Percentiles rank a stretch among this genome's conserved stretches.
These are phyloP conservation scores for Pemphigus obesinymphae DNA, from an alignment of 1,140 invertebrate species.

Conservation along the genomic window DNA sequence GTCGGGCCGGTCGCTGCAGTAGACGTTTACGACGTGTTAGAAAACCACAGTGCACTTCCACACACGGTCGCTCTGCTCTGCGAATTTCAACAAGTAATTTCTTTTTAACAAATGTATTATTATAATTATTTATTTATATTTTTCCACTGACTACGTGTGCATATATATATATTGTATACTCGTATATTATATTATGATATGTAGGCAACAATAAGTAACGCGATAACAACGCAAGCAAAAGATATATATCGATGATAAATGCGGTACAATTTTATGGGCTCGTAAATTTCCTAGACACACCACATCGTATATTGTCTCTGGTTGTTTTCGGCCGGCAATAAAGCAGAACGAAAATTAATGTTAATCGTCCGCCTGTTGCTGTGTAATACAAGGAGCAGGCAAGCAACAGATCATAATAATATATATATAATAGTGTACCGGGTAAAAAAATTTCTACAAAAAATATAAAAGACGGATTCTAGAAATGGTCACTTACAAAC, in stretches of 20 bases:
- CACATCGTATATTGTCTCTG: background rate
- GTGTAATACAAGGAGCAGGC: too few relatives aligned
- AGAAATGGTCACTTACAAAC: too few relatives aligned
- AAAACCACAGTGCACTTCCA: too few relatives aligned
- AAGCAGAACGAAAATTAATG: background rate
- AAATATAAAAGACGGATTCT: too few relatives aligned
- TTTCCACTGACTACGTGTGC: too few relatives aligned
- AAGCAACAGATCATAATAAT: too few relatives aligned
- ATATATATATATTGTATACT: too few relatives aligned
- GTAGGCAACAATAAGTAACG: constrained; percentile 27
- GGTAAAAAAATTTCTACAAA: too few relatives aligned
- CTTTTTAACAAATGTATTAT: background rate
- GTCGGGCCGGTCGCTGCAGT: background rate
- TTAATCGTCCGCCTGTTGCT: background rate
- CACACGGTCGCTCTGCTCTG: background rate
- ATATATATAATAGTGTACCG: too few relatives aligned
- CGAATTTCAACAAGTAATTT: constrained; percentile 6
- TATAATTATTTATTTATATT: constrained; percentile 17
- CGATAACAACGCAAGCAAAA: background rate
- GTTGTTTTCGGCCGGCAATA: background rate
- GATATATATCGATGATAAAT: background rate
- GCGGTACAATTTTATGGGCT: constrained; percentile 15
- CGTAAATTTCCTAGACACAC: background rate
- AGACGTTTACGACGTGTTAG: background rate
- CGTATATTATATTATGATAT: too few relatives aligned